phyloP scores from a whole-genome alignment of 35 echinoderm and acorn worm genomes.

The Apostichopus parvimensis region DNA sequence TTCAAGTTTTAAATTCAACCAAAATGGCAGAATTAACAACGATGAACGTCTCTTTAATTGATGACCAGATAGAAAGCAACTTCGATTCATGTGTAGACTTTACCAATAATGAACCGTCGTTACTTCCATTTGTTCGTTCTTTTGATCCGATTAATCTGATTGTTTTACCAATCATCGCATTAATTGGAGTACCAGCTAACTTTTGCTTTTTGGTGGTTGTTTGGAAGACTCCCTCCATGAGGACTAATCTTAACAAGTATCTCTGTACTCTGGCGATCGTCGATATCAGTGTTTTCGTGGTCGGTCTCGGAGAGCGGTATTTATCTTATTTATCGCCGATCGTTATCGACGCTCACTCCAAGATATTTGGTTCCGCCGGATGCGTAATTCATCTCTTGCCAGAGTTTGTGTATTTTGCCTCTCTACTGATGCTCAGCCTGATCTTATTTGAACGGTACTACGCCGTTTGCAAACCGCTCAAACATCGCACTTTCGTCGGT shows the following conservation, averaged over 20 bases:
- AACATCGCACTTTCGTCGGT: not conserved
- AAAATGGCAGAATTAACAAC: not conserved
- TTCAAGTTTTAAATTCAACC: no score
- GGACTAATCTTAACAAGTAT: constrained; percentile 18
- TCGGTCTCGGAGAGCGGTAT: constrained; percentile 3
- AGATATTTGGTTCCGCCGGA: not conserved
- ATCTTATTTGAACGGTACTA: constrained; percentile 25
- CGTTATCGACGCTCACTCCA: not conserved
- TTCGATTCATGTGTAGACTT: no score
- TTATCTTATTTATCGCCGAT: not conserved
- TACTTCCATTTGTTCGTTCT: no score
- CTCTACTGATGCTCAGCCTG: not conserved
- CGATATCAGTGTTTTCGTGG: constrained; percentile 12
- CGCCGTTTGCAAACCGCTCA: constrained; percentile 6
- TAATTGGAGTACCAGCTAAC: not conserved
- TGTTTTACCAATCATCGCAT: not conserved
- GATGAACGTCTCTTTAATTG: no score
- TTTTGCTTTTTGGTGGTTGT: not conserved
- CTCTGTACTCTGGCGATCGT: not conserved
- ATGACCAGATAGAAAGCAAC: no score
- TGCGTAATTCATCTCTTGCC: not conserved
- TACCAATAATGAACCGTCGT: no score
- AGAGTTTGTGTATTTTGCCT: not conserved
- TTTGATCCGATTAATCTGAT: constrained; percentile 1
- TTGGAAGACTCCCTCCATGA: not conserved